Evolutionary conservation across 1,140 invertebrate genomes (phyloP), one percentile per base, ranked within the genome.

Genomic region (Drosophila prosaltans): DNA sequence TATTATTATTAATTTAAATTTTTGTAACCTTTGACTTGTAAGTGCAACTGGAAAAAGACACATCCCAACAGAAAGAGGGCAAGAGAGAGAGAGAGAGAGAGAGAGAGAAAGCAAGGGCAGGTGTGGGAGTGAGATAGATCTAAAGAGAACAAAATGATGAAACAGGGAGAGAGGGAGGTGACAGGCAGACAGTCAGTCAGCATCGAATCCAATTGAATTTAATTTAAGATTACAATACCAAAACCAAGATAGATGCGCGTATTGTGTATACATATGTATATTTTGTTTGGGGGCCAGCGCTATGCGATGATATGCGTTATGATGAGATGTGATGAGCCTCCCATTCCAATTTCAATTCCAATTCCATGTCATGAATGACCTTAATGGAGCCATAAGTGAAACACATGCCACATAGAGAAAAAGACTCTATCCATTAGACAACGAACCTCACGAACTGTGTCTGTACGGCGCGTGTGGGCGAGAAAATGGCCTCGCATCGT

Each of bases 131-230:
- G 45, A 9, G 24, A 28, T 55, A 8, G 45, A 51, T 41, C 41
- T 62, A 58, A 65, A 51, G 51, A 48, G 30, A 40, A 79, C 41
- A 59, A 66, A 57, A 45, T 66, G 64, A 72, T 65, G 54, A 64
- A 76, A 54, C 40, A 58, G 73, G 16, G 45, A 16, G 7, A 16
- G 7, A 16, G 45, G 8, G 8, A 41, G 40, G 40, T 10, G 40
- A 3, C 8, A 41, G 40, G n/a, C 41, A 43, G 41, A 1, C 41
- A 43, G 41, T 62, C 64, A 65, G 40, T 70, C 78, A 89, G 74
- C 80, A 86, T 86, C 84, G 84, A 78, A 91, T 91, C 91, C 90
- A 91, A 91, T 91, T 91, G 90, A 91, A 90, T 91, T 91, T 91
- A 91, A 91, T 91, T 91, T 90, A 88, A 91, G 90, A 88, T 88